A percentile compares a stretch with the other conserved stretches of the same genome.
These are phyloP conservation scores for Tychaedon coryphoeus DNA, from an alignment of 2,113 vertebrate species.

Conservation along the genomic window DNA sequence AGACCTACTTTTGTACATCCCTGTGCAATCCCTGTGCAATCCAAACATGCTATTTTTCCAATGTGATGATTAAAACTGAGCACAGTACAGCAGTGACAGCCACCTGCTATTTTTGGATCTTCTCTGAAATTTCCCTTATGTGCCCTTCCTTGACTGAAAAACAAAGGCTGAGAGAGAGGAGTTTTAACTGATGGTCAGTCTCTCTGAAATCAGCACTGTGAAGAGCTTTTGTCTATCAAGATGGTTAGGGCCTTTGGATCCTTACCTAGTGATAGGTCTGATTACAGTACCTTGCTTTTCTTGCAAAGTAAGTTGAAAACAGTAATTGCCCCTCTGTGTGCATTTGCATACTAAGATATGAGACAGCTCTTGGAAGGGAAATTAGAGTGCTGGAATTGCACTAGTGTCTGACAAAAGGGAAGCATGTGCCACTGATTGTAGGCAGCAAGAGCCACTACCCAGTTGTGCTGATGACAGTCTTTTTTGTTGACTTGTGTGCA, in stretches of 20 bases:
- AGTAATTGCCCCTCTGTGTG: not conserved
- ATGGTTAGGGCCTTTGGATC: not conserved
- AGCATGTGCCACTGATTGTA: rapidly evolving
- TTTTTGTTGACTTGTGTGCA: not conserved
- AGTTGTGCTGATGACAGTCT: rapidly evolving
- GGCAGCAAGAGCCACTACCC: not conserved
- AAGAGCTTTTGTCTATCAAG: not conserved
- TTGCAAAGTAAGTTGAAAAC: not conserved
- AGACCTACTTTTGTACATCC: not conserved
- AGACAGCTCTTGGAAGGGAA: not conserved
- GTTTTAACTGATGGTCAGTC: not conserved
- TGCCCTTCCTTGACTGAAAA: not conserved
- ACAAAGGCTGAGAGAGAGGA: not conserved
- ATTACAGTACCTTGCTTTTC: not conserved
- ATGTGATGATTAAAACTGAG: conserved; percentile 1
- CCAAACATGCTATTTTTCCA: not conserved
- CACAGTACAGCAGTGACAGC: not conserved
- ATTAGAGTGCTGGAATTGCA: not conserved
- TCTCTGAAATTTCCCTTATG: not conserved
- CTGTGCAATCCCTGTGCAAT: not conserved
- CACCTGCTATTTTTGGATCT: conserved; percentile 34
- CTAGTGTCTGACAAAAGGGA: not conserved
- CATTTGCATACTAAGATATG: not conserved
- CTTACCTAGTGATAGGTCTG: not conserved
- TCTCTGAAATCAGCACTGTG: not conserved